Conservation (phyloP, 2,888 invertebrate genomes). For the Schrankia costaestrigalis region DNA sequence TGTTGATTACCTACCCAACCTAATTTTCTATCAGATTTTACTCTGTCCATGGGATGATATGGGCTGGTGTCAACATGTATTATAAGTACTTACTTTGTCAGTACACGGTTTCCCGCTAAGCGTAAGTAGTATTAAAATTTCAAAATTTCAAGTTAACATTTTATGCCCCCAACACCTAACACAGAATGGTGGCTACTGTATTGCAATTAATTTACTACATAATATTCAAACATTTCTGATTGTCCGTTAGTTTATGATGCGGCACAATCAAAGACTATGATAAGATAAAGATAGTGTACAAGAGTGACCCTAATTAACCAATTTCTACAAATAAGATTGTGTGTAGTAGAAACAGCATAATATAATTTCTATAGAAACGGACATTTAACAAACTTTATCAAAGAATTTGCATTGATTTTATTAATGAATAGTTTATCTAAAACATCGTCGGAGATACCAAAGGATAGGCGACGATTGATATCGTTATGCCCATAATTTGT, state of each 20-base stretch:
- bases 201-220: slow-evolving; percentile 42
- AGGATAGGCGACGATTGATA: slow-evolving; percentile 6
- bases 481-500: too few species aligned
- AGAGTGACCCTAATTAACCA: slow-evolving; percentile 33
- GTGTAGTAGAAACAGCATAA: too few species aligned
- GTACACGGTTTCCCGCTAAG: too few species aligned
- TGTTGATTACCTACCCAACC: too few species aligned
- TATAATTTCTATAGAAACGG: too few species aligned
- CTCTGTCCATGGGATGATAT: too few species aligned
- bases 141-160: too few species aligned
- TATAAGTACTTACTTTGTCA: too few species aligned
- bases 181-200: slow-evolving; percentile 31
- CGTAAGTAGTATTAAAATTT: too few species aligned
- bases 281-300: slow-evolving; percentile 34
- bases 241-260: slow-evolving; percentile 43
- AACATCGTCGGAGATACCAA: slow-evolving; percentile 15
- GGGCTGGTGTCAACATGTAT: too few species aligned
- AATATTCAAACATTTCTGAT: slow-evolving; percentile 42
- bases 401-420: slow-evolving; percentile 27
- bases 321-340: slow-evolving; percentile 27
- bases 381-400: slow-evolving; percentile 24
- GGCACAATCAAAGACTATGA: slow-evolving; percentile 37
- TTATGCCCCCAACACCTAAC: slow-evolving; percentile 30
- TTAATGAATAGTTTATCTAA: slow-evolving; percentile 20
- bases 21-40: too few species aligned